phyloP scores from a whole-genome alignment of 2,888 invertebrate genomes.

The Drosophila ezoana region DNA sequence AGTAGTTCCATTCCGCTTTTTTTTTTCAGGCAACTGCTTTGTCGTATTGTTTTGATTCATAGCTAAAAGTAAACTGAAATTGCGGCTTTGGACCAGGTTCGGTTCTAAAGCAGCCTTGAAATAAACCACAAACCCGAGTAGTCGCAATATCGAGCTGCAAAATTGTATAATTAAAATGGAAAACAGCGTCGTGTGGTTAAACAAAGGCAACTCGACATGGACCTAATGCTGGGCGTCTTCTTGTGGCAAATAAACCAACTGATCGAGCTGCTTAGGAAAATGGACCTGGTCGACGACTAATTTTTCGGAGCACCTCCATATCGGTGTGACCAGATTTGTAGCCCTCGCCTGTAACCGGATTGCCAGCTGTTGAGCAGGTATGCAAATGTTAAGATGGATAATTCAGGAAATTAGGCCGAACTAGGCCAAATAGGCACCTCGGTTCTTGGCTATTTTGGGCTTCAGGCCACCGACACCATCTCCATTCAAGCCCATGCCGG shows the following conservation, averaged over 20 bases:
- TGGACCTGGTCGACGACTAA: constrained; percentile 7
- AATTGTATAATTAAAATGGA: constrained; percentile 16
- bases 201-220: not conserved
- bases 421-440: constrained; percentile 17
- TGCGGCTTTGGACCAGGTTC: too few relatives aligned
- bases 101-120: too few relatives aligned
- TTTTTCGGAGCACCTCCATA: constrained; percentile 14
- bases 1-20: too few relatives aligned
- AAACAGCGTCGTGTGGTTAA: constrained; percentile 11
- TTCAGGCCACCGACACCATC: constrained; percentile 49
- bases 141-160: constrained; percentile 6
- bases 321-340: constrained; percentile 33
- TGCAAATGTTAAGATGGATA: not conserved
- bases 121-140: too few relatives aligned
- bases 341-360: constrained; percentile 49
- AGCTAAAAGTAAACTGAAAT: too few relatives aligned
- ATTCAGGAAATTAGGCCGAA: too few relatives aligned
- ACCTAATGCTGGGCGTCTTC: not conserved
- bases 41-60: too few relatives aligned
- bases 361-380: constrained; percentile 24
- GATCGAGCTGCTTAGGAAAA: not conserved
- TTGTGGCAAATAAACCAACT: not conserved
- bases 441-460: constrained; percentile 38
- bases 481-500: constrained; percentile 47
- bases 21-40: too few relatives aligned